Percentiles rank a stretch among this genome's conserved stretches.
Conservation (phyloP, 2,113 vertebrate species). For the Micronycteris hirsuta region DNA sequence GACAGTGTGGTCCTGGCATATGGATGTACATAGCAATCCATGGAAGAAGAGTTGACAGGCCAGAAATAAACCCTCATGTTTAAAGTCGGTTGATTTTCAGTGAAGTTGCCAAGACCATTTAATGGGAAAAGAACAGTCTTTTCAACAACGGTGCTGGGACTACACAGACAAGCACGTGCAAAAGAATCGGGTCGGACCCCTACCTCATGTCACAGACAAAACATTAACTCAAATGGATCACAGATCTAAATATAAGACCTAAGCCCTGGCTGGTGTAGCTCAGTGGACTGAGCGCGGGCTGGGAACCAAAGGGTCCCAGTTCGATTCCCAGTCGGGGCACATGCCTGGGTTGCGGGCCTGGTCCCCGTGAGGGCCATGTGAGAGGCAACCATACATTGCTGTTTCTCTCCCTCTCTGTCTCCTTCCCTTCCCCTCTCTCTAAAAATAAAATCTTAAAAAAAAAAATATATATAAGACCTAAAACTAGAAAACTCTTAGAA, state of each 20-base stretch:
- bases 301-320: no score
- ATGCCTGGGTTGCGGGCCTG: no score
- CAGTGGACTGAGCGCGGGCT: no score
- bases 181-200: background rate
- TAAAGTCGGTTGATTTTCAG: background rate
- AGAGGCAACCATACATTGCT: no score
- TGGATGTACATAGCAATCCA: rapidly evolving
- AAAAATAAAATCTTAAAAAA: no score
- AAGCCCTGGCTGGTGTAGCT: no score
- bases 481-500: background rate
- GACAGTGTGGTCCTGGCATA: background rate
- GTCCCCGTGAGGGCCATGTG: no score
- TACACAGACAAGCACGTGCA: background rate
- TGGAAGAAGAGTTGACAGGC: background rate
- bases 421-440: no score
- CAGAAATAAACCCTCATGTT: background rate
- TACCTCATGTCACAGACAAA: background rate
- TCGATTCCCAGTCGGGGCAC: no score
- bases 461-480: background rate
- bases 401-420: no score
- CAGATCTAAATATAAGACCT: background rate
- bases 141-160: background rate
- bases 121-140: background rate
- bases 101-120: background rate
- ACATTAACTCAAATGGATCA: background rate